These are phyloP conservation scores for Cynopterus brachyotis DNA, from an alignment of 2,113 vertebrate species.

Conservation along the genomic window DNA sequence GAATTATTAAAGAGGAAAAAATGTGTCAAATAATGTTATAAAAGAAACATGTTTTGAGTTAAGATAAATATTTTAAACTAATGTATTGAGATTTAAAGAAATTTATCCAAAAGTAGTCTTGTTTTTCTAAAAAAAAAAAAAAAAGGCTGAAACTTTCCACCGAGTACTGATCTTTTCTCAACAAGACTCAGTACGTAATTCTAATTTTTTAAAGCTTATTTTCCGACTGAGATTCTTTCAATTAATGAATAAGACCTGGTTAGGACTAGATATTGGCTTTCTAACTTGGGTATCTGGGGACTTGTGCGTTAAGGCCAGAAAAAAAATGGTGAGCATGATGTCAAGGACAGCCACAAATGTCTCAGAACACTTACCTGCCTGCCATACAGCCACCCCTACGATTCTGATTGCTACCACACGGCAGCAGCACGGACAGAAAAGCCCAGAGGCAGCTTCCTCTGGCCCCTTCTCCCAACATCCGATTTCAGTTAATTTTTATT, in stretches of 20 bases:
- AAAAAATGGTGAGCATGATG: neutral
- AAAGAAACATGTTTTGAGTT: neutral
- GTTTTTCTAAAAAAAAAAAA: neutral
- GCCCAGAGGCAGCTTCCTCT: neutral
- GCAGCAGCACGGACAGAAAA: neutral
- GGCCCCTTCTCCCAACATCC: neutral
- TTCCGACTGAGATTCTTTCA: neutral
- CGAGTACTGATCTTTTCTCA: neutral
- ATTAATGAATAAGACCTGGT: neutral
- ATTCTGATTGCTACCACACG: neutral
- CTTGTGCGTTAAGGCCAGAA: neutral
- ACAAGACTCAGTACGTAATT: neutral
- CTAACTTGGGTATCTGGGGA: neutral
- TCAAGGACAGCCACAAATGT: neutral
- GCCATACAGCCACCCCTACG: neutral
- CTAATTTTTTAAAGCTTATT: neutral
- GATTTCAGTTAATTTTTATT: neutral
- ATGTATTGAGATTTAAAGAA: neutral
- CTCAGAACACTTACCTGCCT: neutral
- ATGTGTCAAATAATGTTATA: neutral
- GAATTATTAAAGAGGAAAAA: neutral
- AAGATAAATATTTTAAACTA: neutral
- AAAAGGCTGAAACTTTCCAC: neutral
- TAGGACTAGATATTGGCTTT: neutral
- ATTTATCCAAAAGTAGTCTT: neutral